These are phyloP conservation scores for Menidia menidia DNA, from an alignment of 2,797 vertebrate genomes.

Conservation along the genomic window DNA sequence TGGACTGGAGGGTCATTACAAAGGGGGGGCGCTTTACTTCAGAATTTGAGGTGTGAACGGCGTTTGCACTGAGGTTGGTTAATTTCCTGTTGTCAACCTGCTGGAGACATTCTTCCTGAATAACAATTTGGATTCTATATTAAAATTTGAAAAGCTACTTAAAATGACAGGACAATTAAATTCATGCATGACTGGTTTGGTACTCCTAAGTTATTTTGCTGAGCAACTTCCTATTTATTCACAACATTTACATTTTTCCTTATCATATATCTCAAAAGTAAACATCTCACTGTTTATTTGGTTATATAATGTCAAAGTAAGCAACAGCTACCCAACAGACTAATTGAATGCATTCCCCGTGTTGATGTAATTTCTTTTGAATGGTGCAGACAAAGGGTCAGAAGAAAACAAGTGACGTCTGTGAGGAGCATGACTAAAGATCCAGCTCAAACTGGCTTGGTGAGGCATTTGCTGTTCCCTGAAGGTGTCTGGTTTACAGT, in stretches of 20 bases:
- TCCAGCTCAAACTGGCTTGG: slow-evolving; percentile 65
- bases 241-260: no score
- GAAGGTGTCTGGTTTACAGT: slow-evolving; percentile 58
- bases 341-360: background rate
- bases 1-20: slow-evolving; percentile 39
- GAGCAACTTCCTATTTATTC: no score
- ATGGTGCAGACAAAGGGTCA: background rate
- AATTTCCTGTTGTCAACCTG: slow-evolving; percentile 1
- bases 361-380: background rate
- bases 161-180: background rate
- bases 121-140: background rate
- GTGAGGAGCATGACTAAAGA: slow-evolving; percentile 17
- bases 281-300: no score
- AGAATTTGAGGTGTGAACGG: slow-evolving; percentile 37
- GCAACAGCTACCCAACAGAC: no score
- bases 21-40: slow-evolving; percentile 1
- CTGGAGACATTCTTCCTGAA: slow-evolving; percentile 21
- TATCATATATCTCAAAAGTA: no score
- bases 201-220: no score
- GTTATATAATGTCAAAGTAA: no score
- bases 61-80: background rate
- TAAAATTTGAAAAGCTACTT: background rate
- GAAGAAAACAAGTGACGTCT: slow-evolving; percentile 11
- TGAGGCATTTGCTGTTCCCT: slow-evolving; percentile 40
- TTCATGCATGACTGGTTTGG: background rate